A percentile compares a stretch with the other conserved stretches of the same genome.
These are phyloP conservation scores for Villa cingulata DNA, from an alignment of 2,888 invertebrate species.

Conservation along the genomic window DNA sequence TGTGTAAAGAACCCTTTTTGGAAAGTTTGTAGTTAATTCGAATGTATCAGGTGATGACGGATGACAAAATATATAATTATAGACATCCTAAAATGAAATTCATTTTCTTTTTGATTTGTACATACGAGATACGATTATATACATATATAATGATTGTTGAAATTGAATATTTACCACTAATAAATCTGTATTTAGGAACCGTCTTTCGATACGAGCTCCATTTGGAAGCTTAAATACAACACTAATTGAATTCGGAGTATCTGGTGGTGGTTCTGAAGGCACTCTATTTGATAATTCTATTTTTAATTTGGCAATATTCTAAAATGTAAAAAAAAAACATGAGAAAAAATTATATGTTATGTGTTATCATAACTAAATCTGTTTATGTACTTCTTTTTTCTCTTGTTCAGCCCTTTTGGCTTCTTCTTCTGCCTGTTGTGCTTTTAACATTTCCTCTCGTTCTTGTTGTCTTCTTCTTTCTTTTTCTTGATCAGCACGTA, in stretches of 20 bases:
- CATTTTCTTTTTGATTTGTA: constrained; percentile 35
- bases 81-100: constrained; percentile 60
- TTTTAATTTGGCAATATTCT: constrained; percentile 54
- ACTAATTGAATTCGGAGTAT: constrained; percentile 56
- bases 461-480: constrained; percentile 57
- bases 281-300: constrained; percentile 49
- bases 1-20: constrained; percentile 62
- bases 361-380: not conserved
- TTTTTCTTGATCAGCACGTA: constrained; percentile 89
- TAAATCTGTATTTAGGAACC: constrained; percentile 69
- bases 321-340: constrained; percentile 14
- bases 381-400: constrained; percentile 29
- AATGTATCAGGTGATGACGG: constrained; percentile 84
- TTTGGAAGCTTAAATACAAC: constrained; percentile 85
- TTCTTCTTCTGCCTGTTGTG: constrained; percentile 39
- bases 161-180: constrained; percentile 49
- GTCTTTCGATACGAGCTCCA: constrained; percentile 74
- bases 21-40: constrained; percentile 92
- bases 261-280: constrained; percentile 62
- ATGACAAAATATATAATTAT: constrained; percentile 91
- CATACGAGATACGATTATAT: constrained; percentile 49
- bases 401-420: constrained; percentile 41
- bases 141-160: constrained; percentile 5
- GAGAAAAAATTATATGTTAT: constrained; percentile 2
- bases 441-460: constrained; percentile 39